Percentiles rank a stretch among this genome's conserved stretches.
phyloP scores from a whole-genome alignment of 2,888 invertebrate genomes.

The Acanthopleura granulata region DNA sequence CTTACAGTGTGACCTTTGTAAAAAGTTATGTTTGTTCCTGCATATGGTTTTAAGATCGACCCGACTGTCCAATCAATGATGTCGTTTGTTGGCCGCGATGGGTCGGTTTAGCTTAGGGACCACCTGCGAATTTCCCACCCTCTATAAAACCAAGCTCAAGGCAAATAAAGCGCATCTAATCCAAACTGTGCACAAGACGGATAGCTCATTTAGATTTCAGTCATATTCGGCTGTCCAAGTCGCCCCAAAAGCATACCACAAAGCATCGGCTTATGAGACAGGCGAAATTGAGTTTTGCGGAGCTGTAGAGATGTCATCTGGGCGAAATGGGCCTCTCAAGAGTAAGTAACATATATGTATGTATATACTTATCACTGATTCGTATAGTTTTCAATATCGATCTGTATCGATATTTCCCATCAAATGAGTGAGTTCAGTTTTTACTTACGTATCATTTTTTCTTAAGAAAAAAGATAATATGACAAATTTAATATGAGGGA shows the following conservation, averaged over 20 bases:
- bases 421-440: no score
- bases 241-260: no score
- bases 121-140: slow-evolving; percentile 14
- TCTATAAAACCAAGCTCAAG: slow-evolving; percentile 9
- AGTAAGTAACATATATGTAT: slow-evolving; percentile 15
- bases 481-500: no score
- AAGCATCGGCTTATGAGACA: no score
- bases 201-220: slow-evolving; percentile 6
- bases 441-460: no score
- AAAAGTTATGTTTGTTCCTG: slow-evolving; percentile 18
- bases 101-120: slow-evolving; percentile 10
- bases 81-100: slow-evolving; percentile 12
- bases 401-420: no score
- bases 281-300: no score
- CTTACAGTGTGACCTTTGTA: slow-evolving; percentile 2
- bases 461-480: no score
- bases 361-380: no score
- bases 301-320: slow-evolving; percentile 2
- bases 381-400: no score
- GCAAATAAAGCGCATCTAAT: slow-evolving; percentile 20
- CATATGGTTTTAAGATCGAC: slow-evolving; percentile 15
- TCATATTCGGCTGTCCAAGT: background rate
- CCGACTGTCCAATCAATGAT: slow-evolving; percentile 2
- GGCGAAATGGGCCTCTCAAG: slow-evolving; percentile 1
- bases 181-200: background rate